Evolutionary conservation across 2,888 invertebrate genomes (phyloP), one percentile per base, ranked within the genome.

Genomic region (Rhamnusium bicolor): DNA sequence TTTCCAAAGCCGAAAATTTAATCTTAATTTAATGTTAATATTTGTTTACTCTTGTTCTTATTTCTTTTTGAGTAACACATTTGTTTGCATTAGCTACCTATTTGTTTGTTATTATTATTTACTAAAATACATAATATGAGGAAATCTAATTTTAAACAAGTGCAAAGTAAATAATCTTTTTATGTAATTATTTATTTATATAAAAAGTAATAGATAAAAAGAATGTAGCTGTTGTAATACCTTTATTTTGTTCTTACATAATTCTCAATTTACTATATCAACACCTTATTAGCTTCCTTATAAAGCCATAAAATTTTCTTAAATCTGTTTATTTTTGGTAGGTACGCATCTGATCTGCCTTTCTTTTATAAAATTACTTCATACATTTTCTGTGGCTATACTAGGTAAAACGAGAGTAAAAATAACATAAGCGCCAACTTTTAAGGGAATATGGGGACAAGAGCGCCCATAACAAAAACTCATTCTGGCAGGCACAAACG

Each of bases 91-190:
- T 61, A 61, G 61, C 61, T 61, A 61, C 61, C 46, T 47, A 46
- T n/a, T 21, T 40, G 46, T 47, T 12, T 21, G 19, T 14, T 60
- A 18, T 14, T 60, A 18, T 14, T 60, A 32, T 32, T 32, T 8
- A 29, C 40, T 0, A 21, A 10, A n/a, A 46, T 12, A 19, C 58
- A 32, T 18, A 58, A 46, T 46, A 46, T 46, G 21, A 61, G 7
- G 46, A 27, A 46, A 61, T 46, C 46, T 61, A 61, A 61, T 61
- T 61, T 61, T 21, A 61, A 61, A 61, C 61, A 47, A 61, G 61
- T 21, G 14, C 16, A 61, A 46, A 21, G 61, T 47, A 61, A 40
- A 61, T 24, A 61, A 5, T 24, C 19, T 40, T n/a, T n/a, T 19
- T 46, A 19, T 61, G 61, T 40, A 18, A 21, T 46, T 46, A 46